Percentiles rank a stretch among this genome's conserved stretches.
phyloP scores from a whole-genome alignment of 2,797 vertebrate genomes.

The Enteromius paludinosus region DNA sequence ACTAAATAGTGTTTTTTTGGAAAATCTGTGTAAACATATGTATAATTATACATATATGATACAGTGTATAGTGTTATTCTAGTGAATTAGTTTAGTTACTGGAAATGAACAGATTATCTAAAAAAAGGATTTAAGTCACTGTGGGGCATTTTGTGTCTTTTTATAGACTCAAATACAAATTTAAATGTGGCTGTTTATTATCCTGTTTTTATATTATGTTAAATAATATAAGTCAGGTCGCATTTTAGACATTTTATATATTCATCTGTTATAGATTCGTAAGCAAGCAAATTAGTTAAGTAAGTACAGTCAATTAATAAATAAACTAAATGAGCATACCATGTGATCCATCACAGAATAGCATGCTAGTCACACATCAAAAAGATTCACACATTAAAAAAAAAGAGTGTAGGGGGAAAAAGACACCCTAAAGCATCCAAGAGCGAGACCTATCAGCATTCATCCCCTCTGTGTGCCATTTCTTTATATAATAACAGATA shows the following conservation, averaged over 20 bases:
- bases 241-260: neutral
- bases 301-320: neutral
- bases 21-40: no score
- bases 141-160: neutral
- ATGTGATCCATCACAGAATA: neutral
- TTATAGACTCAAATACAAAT: neutral
- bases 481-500: constrained; percentile 93
- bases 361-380: neutral
- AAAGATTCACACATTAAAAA: neutral
- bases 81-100: neutral
- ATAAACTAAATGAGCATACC: neutral
- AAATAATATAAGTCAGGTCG: neutral
- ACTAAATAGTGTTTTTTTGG: no score
- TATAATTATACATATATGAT: neutral
- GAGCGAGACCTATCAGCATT: constrained; percentile 57
- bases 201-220: neutral
- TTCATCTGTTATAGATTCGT: no score
- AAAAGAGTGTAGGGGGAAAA: constrained; percentile 51
- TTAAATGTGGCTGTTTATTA: neutral
- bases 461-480: constrained; percentile 72
- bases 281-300: neutral
- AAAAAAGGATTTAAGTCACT: neutral
- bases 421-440: constrained; percentile 28
- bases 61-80: neutral
- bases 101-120: neutral